Conservation (phyloP, 2,113 vertebrate genomes). For the Antechinus stuartii region DNA sequence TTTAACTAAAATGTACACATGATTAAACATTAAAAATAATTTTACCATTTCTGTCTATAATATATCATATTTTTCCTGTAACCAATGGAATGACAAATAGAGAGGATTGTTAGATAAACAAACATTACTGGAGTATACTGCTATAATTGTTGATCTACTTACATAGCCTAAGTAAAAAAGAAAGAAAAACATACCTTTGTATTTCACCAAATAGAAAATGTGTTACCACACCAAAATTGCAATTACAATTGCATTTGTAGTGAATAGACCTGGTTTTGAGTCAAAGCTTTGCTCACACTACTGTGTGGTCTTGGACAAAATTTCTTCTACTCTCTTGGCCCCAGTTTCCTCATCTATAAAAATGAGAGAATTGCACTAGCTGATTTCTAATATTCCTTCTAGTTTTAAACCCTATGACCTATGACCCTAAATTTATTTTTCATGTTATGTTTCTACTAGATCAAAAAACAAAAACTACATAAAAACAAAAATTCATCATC, state of each 20-base stretch:
- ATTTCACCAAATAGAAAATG: neutral
- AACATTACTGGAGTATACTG: neutral
- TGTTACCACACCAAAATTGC: neutral
- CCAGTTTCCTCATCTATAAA: neutral
- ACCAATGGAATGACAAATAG: neutral
- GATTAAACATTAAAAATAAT: constrained; percentile 18
- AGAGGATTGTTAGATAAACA: neutral
- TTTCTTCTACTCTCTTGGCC: neutral
- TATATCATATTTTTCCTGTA: constrained; percentile 5
- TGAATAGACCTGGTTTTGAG: neutral
- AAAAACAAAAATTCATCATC: neutral
- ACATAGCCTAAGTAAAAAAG: neutral
- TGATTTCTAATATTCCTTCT: constrained; percentile 45
- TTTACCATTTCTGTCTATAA: neutral
- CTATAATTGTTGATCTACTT: neutral
- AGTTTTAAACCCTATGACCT: neutral
- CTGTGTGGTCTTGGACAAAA: neutral
- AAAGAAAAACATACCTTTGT: neutral
- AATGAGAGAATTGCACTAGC: neutral
- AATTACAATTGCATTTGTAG: neutral
- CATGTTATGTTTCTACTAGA: neutral
- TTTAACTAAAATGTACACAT: constrained; percentile 16
- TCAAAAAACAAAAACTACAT: neutral
- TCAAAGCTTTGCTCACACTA: neutral
- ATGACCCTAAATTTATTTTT: no score